Conservation (phyloP, 2,797 vertebrate species). For the Propithecus deckenii region DNA sequence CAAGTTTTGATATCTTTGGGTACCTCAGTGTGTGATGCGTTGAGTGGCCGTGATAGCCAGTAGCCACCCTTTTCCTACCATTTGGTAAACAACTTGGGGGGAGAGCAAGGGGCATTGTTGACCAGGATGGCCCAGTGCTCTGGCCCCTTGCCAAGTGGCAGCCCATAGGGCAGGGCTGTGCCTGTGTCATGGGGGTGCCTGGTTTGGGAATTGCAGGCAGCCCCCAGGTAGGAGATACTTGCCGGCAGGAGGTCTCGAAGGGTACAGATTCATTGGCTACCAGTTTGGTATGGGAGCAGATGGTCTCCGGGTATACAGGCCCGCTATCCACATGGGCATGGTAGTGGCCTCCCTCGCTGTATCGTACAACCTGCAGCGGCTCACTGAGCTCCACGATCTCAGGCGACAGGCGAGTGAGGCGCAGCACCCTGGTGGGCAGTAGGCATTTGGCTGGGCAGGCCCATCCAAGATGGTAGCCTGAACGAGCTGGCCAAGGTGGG, state of each 20-base stretch:
- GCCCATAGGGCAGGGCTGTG: background rate
- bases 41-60: background rate
- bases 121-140: background rate
- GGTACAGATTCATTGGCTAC: conserved; percentile 93
- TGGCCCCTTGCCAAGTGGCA: background rate
- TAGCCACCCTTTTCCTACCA: background rate
- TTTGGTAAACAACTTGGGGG: background rate
- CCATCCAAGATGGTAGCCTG: background rate
- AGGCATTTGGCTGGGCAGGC: background rate
- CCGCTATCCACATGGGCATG: conserved; percentile 99
- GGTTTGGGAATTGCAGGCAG: background rate
- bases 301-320: conserved; percentile 96
- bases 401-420: conserved; percentile 92
- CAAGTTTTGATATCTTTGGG: background rate
- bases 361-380: conserved; percentile 97
- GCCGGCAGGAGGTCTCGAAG: conserved; percentile 99
- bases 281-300: conserved; percentile 96
- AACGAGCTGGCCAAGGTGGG: background rate
- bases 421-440: conserved; percentile 88
- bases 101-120: background rate
- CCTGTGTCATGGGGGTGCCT: background rate
- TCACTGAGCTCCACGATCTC: conserved; percentile 96
- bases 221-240: conserved; percentile 72
- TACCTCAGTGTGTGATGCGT: background rate
- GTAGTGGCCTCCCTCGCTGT: conserved; percentile 97